phyloP scores from a whole-genome alignment of 2,888 invertebrate genomes.

The Pollenia labialis region DNA sequence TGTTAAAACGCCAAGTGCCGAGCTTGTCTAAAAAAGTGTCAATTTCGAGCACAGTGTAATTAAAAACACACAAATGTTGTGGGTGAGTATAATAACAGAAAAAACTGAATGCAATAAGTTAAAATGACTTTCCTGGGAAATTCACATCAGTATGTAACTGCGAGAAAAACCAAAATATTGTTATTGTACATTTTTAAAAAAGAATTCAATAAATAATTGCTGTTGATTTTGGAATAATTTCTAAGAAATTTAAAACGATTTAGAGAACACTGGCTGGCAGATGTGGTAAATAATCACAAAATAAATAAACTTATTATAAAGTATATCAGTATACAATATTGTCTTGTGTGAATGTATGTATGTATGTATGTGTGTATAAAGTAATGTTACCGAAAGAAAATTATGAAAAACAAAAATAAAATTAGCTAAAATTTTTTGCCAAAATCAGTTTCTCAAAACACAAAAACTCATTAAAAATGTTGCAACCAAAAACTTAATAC shows the following conservation, averaged over 20 bases:
- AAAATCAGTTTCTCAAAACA: slow-evolving; percentile 32
- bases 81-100: slow-evolving; percentile 11
- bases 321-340: slow-evolving; percentile 12
- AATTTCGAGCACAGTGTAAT: too few species aligned
- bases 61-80: slow-evolving; percentile 24
- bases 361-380: slow-evolving; percentile 37
- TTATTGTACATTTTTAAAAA: slow-evolving; percentile 34
- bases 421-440: slow-evolving; percentile 5
- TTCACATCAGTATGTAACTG: slow-evolving; percentile 24
- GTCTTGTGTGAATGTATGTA: too few species aligned
- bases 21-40: too few species aligned
- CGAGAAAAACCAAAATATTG: slow-evolving; percentile 4
- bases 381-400: slow-evolving; percentile 4
- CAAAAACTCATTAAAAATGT: slow-evolving; percentile 9
- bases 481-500: slow-evolving; percentile 21
- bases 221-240: slow-evolving; percentile 63
- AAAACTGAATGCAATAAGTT: background rate
- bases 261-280: slow-evolving; percentile 58
- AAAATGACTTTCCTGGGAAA: slow-evolving; percentile 13
- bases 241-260: slow-evolving; percentile 45
- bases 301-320: slow-evolving; percentile 55
- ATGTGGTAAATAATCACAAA: slow-evolving; percentile 65
- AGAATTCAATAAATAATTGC: slow-evolving; percentile 46
- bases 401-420: background rate
- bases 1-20: too few species aligned